Percentiles rank a stretch among this genome's conserved stretches.
phyloP scores from a whole-genome alignment of 2,888 invertebrate species.

The Parapristionchus giblindavisi region DNA sequence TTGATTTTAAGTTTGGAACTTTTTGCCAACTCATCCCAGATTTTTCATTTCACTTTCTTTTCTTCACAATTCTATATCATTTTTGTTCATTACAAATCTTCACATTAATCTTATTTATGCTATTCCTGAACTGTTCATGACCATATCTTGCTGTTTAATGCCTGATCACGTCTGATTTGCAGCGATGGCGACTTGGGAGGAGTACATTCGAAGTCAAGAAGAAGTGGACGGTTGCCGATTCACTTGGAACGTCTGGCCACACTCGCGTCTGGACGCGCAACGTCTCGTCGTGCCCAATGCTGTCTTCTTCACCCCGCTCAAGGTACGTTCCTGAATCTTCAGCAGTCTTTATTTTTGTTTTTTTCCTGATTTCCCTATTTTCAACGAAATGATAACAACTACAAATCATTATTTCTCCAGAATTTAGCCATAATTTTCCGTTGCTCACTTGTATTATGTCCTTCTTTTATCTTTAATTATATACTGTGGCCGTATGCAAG shows the following conservation, averaged over 20 bases:
- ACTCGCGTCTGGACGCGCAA: conserved; percentile 88
- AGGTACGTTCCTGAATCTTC: conserved; percentile 76
- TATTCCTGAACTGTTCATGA: background rate
- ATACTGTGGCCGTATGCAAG: too few relatives aligned
- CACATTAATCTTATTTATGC: background rate
- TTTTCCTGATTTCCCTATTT: background rate
- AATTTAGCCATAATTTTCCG: too few relatives aligned
- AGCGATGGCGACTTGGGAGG: conserved; percentile 65
- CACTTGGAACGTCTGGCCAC: conserved; percentile 99
- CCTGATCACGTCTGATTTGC: background rate
- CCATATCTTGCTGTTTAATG: background rate
- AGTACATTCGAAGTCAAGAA: conserved; percentile 87
- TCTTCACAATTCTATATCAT: too few relatives aligned
- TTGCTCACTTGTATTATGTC: too few relatives aligned
- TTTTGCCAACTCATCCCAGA: background rate
- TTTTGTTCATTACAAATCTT: background rate
- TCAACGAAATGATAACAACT: background rate
- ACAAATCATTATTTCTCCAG: background rate
- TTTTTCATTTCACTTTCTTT: too few relatives aligned
- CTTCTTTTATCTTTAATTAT: too few relatives aligned
- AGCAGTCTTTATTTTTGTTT: background rate
- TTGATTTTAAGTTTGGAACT: background rate
- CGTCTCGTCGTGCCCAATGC: conserved; percentile 94
- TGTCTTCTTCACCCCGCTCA: conserved; percentile 92
- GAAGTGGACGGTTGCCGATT: conserved; percentile 94